A percentile compares a stretch with the other conserved stretches of the same genome.
Evolutionary conservation across 2,113 vertebrate genomes (phyloP).

Genomic region (Podarcis muralis): DNA sequence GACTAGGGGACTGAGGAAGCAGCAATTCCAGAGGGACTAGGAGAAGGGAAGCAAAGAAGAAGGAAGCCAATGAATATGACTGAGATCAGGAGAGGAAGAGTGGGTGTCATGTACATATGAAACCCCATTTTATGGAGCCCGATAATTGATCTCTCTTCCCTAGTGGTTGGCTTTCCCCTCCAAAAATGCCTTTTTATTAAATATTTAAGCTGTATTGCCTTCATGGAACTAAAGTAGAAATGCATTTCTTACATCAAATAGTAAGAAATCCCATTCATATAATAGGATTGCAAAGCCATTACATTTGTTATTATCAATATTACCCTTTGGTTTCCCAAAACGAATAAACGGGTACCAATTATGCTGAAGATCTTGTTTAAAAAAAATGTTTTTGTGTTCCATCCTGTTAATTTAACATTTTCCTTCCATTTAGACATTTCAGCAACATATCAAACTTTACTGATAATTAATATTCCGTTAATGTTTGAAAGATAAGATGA

Average conservation of each 20-base stretch:
- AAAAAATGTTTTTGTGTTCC: neutral
- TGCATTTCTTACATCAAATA: neutral
- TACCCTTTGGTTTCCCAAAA: neutral
- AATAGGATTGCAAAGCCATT: neutral
- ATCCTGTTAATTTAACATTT: neutral
- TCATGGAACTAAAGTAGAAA: neutral
- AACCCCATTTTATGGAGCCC: too few relatives aligned
- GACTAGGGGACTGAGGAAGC: neutral
- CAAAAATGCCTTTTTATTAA: too few relatives aligned
- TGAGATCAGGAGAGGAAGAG: neutral
- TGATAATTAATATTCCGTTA: neutral
- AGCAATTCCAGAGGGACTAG: neutral
- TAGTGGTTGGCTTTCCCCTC: too few relatives aligned
- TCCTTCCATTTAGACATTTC: neutral
- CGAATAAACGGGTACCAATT: neutral
- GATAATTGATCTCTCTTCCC: too few relatives aligned
- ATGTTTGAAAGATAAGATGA: neutral
- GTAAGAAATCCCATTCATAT: neutral
- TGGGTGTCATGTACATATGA: neutral
- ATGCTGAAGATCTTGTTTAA: too few relatives aligned
- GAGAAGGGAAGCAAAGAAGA: too few relatives aligned
- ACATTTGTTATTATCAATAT: neutral
- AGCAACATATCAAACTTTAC: neutral
- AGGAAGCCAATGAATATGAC: neutral
- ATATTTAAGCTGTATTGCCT: neutral